Evolutionary conservation across 2,113 vertebrate species (phyloP).

Genomic region (Argyrosomus japonicus): DNA sequence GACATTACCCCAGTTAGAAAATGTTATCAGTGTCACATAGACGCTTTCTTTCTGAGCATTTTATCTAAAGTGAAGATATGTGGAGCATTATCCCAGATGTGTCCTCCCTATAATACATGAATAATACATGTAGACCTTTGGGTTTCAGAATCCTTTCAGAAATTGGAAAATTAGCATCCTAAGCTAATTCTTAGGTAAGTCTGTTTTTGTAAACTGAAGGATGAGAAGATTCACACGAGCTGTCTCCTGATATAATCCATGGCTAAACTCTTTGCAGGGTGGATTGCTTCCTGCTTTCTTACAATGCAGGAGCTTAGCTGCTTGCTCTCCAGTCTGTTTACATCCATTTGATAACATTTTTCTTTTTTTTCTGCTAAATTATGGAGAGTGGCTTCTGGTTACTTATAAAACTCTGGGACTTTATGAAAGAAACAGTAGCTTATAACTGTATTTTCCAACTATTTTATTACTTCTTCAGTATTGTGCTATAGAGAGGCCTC

Average conservation of each 20-base stretch:
- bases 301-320: neutral
- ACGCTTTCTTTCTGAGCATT: neutral
- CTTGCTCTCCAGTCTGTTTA: neutral
- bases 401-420: no score
- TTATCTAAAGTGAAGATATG: neutral
- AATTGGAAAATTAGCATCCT: neutral
- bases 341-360: no score
- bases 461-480: no score
- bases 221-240: neutral
- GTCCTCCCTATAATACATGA: neutral
- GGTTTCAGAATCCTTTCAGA: neutral
- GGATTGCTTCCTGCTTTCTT: neutral
- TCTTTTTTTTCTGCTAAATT: no score
- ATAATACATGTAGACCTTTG: neutral
- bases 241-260: constrained; percentile 1
- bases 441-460: no score
- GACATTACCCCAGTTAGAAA: neutral
- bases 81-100: neutral
- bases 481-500: no score
- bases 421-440: no score
- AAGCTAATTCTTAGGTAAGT: neutral
- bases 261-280: neutral
- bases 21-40: neutral
- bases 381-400: no score
- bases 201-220: neutral